Percentiles rank a stretch among this genome's conserved stretches.
These are phyloP conservation scores for Melanostoma scalare DNA, from an alignment of 2,888 invertebrate species.

Conservation along the genomic window DNA sequence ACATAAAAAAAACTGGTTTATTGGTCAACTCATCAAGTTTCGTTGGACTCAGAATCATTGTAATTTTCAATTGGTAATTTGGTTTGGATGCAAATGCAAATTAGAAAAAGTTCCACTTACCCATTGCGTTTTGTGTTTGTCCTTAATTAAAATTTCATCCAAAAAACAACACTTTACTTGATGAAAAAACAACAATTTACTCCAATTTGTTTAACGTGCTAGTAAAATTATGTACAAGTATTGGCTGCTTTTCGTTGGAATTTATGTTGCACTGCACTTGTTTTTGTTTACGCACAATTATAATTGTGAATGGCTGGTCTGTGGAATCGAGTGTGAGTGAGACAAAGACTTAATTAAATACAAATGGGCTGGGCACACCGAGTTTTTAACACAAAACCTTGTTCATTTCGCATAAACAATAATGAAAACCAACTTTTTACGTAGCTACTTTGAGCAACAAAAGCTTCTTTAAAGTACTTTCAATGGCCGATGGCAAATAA, in stretches of 20 bases:
- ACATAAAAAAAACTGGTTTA: slow-evolving; percentile 59
- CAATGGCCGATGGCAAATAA: slow-evolving; percentile 29
- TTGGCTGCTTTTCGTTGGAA: background rate
- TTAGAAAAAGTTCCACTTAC: slow-evolving; percentile 44
- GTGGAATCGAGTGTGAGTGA: slow-evolving; percentile 54
- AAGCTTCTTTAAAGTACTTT: slow-evolving; percentile 7
- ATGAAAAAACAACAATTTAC: slow-evolving; percentile 4
- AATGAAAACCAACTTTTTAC: background rate
- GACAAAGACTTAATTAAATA: slow-evolving; percentile 52
- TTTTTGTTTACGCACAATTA: slow-evolving; percentile 70
- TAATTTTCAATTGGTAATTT: slow-evolving; percentile 23
- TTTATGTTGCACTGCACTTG: slow-evolving; percentile 62
- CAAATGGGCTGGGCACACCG: slow-evolving; percentile 54
- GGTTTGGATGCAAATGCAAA: slow-evolving; percentile 44
- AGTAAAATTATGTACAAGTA: no score
- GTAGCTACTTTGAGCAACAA: background rate
- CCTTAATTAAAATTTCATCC: slow-evolving; percentile 49
- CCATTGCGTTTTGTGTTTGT: slow-evolving; percentile 39
- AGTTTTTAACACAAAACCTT: slow-evolving; percentile 6
- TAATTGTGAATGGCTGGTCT: slow-evolving; percentile 50
- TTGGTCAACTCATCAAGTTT: slow-evolving; percentile 38
- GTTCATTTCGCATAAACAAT: background rate
- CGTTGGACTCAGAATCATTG: slow-evolving; percentile 42
- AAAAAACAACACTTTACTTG: slow-evolving; percentile 15
- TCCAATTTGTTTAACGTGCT: background rate